Evolutionary conservation across 1,140 invertebrate genomes (phyloP).

Genomic region (Battus philenor): DNA sequence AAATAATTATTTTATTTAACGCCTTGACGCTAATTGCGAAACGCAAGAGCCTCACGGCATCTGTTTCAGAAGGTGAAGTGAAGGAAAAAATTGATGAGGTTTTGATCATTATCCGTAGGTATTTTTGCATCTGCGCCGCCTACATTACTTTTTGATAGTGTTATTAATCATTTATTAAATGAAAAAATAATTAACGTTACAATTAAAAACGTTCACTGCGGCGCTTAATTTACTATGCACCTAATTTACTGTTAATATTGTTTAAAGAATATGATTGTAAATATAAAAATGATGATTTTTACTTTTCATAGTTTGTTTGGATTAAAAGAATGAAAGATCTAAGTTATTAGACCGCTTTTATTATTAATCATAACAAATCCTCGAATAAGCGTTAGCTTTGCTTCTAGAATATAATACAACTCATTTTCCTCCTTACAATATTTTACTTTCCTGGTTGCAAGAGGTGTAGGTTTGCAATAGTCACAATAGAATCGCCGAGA

Average conservation of each 20-base stretch:
- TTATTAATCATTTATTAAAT: not conserved
- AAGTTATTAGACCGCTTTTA: too few species aligned
- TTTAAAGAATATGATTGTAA: too few species aligned
- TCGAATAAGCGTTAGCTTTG: too few species aligned
- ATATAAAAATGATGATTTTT: too few species aligned
- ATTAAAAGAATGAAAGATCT: too few species aligned
- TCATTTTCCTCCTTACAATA: slow-evolving; percentile 1
- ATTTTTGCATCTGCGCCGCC: not conserved
- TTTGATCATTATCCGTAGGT: slow-evolving; percentile 7
- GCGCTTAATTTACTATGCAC: too few species aligned
- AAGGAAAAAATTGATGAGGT: slow-evolving; percentile 9
- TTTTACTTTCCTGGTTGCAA: not conserved
- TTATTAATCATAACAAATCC: too few species aligned
- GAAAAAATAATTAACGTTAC: too few species aligned
- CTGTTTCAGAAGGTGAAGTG: not conserved
- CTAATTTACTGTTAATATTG: too few species aligned
- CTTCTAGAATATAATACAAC: slow-evolving; percentile 7
- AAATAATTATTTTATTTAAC: slow-evolving; percentile 7
- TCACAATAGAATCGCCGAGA: slow-evolving; percentile 23
- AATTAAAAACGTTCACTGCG: too few species aligned
- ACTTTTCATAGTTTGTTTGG: too few species aligned
- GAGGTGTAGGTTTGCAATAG: slow-evolving; percentile 14
- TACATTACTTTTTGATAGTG: slow-evolving; percentile 1
- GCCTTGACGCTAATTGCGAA: slow-evolving; percentile 10
- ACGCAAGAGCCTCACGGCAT: slow-evolving; percentile 1